Base-by-base conservation (phyloP, 2,888 invertebrate genomes). In the Lithosia quadra region DNA sequence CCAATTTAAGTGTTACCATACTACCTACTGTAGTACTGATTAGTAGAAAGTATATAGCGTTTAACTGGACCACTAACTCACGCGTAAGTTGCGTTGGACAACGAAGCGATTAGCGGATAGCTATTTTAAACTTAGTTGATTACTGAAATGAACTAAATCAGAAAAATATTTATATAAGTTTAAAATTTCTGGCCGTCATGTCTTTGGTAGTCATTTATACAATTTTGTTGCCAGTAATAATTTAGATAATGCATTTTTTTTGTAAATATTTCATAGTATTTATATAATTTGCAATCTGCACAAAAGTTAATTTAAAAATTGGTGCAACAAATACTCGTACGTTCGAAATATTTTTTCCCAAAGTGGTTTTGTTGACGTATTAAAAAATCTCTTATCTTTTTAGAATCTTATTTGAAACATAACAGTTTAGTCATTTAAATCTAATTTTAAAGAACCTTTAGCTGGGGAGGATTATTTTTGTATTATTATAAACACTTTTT, bases 401-500 rank as follows among this genome's bases (percentile, higher is more conserved):
- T 57, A 15, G 33, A 34, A 15, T 63, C 28, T 61, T 61, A 24
- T 24, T 28, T 60, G 57, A 39, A 71, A 71, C 58, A 56, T 60
- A 71, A 68, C 10, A 59, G 18, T 67, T 63, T 36, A n/a, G 67
- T 69, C 68, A 71, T 71, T 66, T 68, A 71, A 65, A 39, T 71
- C 65, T 74, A 71, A 61, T 21, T 71, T 49, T 64, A 61, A 77
- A 66, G n/a, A 77, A 68, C 64, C 63, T 63, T 28, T 75, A 71
- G 81, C 76, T 76, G 75, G 76, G 73, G 69, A 71, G 76, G 72
- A 68, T 68, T 67, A 39, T 53, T 53, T 69, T 53, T 57, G 49
- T 63, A 15, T 71, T 72, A 63, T 73, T 82, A 69, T 68, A 71
- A 80, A 80, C 76, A 80, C 73, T 74, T 70, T 1, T 49, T 49